Evolutionary conservation across 2,888 invertebrate genomes (phyloP).

Genomic region (Calameuta idolon): DNA sequence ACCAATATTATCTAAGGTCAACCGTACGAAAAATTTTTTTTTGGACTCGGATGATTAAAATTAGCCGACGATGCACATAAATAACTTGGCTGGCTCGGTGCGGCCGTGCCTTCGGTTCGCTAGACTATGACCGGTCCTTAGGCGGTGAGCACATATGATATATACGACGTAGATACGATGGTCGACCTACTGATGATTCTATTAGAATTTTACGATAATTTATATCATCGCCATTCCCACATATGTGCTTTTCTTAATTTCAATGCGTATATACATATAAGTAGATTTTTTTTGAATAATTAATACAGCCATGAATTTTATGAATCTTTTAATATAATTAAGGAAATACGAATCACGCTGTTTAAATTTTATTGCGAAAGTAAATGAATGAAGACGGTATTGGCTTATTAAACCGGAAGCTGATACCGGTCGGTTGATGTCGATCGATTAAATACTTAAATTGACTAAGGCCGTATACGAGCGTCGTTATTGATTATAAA

Average conservation of each 20-base stretch:
- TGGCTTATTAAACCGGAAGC: not conserved
- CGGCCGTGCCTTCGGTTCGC: not conserved
- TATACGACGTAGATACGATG: not conserved
- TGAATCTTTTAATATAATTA: not conserved
- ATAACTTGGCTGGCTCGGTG: not conserved
- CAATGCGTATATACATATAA: not conserved
- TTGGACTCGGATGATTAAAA: conserved; percentile 3
- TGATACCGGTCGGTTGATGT: not conserved
- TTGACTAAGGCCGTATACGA: not conserved
- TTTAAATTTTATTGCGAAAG: not conserved
- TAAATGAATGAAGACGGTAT: not conserved
- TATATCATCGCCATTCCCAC: not conserved
- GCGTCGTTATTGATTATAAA: not conserved
- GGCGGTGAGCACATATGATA: not conserved
- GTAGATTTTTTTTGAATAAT: not conserved
- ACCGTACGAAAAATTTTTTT: not conserved
- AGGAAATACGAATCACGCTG: not conserved
- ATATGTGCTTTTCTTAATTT: not conserved
- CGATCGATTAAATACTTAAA: not conserved
- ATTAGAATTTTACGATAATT: not conserved
- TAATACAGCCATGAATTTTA: not conserved
- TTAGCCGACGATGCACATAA: not conserved
- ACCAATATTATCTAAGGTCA: not conserved
- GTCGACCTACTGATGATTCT: not conserved
- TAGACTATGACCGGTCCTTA: not conserved